Evolutionary conservation across 2,888 invertebrate species (phyloP), one percentile per base, ranked within the genome.

Genomic region (Orthonychiurus folsomi): DNA sequence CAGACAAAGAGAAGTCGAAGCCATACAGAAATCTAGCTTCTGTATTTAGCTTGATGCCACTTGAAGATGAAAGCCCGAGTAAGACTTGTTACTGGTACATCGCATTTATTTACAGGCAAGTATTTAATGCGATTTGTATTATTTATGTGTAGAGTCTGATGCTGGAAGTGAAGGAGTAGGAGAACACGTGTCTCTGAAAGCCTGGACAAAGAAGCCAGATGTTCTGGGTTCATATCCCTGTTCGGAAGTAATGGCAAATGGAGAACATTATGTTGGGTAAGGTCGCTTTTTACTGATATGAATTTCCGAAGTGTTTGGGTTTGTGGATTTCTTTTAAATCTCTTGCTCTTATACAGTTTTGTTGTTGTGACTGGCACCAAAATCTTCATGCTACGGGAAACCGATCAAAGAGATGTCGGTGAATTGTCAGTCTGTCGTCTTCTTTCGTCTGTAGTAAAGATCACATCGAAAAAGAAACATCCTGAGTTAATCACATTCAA

Each of bases 401-500:
- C 69, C 1, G 71, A 71, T 57, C 61, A 68, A 56, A 58, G 62
- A 26, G 88, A 89, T 74, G 80, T 89, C 67, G 83, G 85, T 18
- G 86, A 86, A 65, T 84, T 96, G 0, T 87, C 93, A 74, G 89
- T 92, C 0, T 84, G 90, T 66, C 83, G 95, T 61, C 89, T 92
- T 0, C 80, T 99, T 60, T 87, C 91, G 1, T 89, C 90, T 59
- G 92, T 99, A 73, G 91, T 96, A 9, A 94, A 93, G 80, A 99
- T 99, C 66, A 97, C 97, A 1, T 94, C 95, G 15, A 93, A 94
- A 77, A 94, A 94, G 77, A 85, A 88, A 62, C 89, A 92, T 76
- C 95, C 96, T 0, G 93, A 97, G 78, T 80, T 97, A 73, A 94
- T 99, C 67, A 97, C 97, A 1, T 96, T 99, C 77, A 93, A 94